Conservation (phyloP, 37 sponge, comb jelly and placozoan species). For the Eunapius fragilis region DNA sequence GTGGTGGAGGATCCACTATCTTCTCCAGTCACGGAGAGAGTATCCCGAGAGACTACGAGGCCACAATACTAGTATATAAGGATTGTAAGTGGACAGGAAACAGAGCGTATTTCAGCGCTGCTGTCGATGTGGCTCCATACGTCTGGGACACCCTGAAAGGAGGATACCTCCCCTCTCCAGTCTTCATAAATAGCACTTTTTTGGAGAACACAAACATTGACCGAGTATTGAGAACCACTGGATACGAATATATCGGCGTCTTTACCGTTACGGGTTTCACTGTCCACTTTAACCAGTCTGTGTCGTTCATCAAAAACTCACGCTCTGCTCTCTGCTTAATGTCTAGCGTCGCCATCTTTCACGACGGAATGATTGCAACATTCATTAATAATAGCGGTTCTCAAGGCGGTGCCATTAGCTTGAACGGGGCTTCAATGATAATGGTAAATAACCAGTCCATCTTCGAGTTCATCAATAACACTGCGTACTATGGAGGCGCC, state of each 20-base stretch:
- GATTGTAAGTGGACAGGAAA: slow-evolving; percentile 21
- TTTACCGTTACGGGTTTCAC: background rate
- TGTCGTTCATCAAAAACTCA: slow-evolving; percentile 4
- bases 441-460: background rate
- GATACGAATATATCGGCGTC: background rate
- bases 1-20: slow-evolving; percentile 21
- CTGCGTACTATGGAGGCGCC: slow-evolving; percentile 38
- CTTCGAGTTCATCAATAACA: slow-evolving; percentile 17
- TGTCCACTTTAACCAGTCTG: slow-evolving; percentile 16
- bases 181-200: slow-evolving; percentile 1
- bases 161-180: slow-evolving; percentile 2
- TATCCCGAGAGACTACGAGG: background rate
- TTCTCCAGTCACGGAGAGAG: slow-evolving; percentile 1
- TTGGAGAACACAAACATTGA: background rate
- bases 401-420: slow-evolving; percentile 39
- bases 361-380: background rate
- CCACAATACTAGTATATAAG: background rate
- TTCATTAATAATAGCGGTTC: slow-evolving; percentile 25
- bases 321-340: slow-evolving; percentile 28
- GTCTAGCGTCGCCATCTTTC: slow-evolving; percentile 26
- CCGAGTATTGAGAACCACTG: background rate
- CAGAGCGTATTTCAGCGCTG: slow-evolving; percentile 20
- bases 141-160: background rate
- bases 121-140: slow-evolving; percentile 26
- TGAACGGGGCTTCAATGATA: slow-evolving; percentile 21